phyloP scores from a whole-genome alignment of 2,113 vertebrate species.

The Cyphomyrus plagiostoma region DNA sequence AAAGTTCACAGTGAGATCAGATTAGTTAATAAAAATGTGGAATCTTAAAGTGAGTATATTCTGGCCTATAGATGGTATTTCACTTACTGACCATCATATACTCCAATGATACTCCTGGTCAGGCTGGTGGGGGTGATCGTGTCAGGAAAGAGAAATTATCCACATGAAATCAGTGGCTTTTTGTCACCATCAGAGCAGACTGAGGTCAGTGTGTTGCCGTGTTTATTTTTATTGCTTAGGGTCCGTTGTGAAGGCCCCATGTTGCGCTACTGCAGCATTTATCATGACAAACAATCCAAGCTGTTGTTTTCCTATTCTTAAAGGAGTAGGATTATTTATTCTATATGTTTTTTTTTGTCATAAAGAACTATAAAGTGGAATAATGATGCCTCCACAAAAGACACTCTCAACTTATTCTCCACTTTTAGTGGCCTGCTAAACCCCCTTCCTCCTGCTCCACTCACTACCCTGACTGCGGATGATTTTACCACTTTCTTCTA shows the following conservation, averaged over 20 bases:
- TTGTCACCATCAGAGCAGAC: constrained; percentile 7
- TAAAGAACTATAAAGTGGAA: not conserved
- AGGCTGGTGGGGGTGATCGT: not conserved
- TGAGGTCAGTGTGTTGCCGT: not conserved
- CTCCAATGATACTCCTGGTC: not conserved
- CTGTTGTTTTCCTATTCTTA: not conserved
- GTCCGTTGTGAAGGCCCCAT: not conserved
- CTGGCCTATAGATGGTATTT: constrained; percentile 20
- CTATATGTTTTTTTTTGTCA: not conserved
- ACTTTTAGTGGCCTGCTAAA: not conserved
- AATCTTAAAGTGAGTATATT: not conserved
- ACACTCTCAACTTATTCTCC: not conserved
- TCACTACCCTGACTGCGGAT: not conserved
- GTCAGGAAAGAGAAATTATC: constrained; percentile 18
- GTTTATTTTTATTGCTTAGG: not conserved
- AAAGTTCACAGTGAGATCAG: not conserved
- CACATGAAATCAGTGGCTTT: not conserved
- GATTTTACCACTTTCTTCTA: not conserved
- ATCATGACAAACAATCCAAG: not conserved
- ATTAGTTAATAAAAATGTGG: constrained; percentile 3
- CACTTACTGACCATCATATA: constrained; percentile 3
- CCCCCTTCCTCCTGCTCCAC: not conserved
- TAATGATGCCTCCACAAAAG: not conserved
- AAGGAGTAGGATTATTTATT: not conserved
- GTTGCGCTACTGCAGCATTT: not conserved